Evolutionary conservation across 2,888 invertebrate species (phyloP), one percentile per base, ranked within the genome.

Genomic region (Acheta domesticus): DNA sequence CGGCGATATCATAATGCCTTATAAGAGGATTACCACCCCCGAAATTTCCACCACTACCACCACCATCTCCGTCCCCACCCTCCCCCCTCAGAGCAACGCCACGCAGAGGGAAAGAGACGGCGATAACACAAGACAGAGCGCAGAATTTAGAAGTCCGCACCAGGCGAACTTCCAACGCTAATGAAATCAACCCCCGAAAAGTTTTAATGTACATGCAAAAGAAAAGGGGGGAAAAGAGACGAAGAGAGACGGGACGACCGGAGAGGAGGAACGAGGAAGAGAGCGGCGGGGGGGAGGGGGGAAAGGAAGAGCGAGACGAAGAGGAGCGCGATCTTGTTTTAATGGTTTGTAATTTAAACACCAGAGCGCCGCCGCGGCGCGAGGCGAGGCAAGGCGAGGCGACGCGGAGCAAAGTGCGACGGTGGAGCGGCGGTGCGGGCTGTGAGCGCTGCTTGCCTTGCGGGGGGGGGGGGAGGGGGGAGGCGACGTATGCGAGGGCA

Each of bases 1-100:
- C 62, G 62, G 62, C 62, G 62, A 62, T 62, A 62, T 62, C 62
- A 62, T 62, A 62, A 62, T 62, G 62, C 62, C 62, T n/a, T n/a
- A 62, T 62, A 62, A 62, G 62, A 62, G 62, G 62, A 62, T 62
- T 62, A 62, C 62, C 62, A 62, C 62, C 62, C 62, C 62, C 2
- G 36, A 36, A 36, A 36, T 36, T 36, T 36, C 36, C 36, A 36
- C 36, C 36, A 36, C 36, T 8, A 5, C 36, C 36, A 36, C 36
- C 36, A 36, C 36, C 62, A 19, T 5, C 62, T 12, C 62, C 14
- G 12, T 1, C 11, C 3, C 3, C 62, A 0, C 12, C 62, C 0
- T 11, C 11, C 0, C 16, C n/a, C 14, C 62, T 1, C 14, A 14
- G 16, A 16, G 16, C 62, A 62, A 19, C 62, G 36, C 36, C 36